Base-by-base conservation (phyloP, 1,140 invertebrate genomes). In the Eumeta japonica region DNA sequence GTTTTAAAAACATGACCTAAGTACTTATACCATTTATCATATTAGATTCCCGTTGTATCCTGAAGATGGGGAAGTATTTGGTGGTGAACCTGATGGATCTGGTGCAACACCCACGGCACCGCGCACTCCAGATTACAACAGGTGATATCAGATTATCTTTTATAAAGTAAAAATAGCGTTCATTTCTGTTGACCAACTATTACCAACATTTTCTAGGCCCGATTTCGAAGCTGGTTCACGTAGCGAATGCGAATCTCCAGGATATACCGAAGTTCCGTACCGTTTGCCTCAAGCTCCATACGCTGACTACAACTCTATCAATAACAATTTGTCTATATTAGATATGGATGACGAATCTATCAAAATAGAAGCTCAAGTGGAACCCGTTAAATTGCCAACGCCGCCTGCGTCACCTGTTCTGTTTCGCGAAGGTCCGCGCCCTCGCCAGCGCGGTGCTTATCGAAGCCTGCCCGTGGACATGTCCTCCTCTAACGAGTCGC, bases 41-140 rank as follows among this genome's bases (percentile, higher is more conserved):
- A 3, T 24, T 45, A 79, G 77, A 52, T 79, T 78, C 48, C 66
- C 70, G 3, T 41, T 76, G 35, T 68, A 66, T 35, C 65, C 65
- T 1, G 60, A 62, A 13, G 62, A 68, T 15, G 61, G 50, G 3
- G 60, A 60, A 16, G 57, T 44, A 32, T 68, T 60, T 40, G 55
- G 51, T 9, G 58, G 45, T 16, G 67, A 73, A 38, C 49, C 41
- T 10, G 64, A 70, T 41, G 65, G 61, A 12, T 64, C 63, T 5
- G 70, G 76, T 34, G 76, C 80, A 39, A 81, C 81, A 33, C 81
- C 81, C 39, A 83, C 81, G n/a, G 81, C 81, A 17, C 81, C 81
- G 18, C 55, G 81, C 38, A 83, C 81, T 0, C 81, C 81, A 10
- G 81, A 83, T 33, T 67, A 60, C 28, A 62, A 55, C 35, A 54